Percentiles rank a stretch among this genome's conserved stretches.
phyloP scores from a whole-genome alignment of 2,113 vertebrate genomes.

The Galbula dea region DNA sequence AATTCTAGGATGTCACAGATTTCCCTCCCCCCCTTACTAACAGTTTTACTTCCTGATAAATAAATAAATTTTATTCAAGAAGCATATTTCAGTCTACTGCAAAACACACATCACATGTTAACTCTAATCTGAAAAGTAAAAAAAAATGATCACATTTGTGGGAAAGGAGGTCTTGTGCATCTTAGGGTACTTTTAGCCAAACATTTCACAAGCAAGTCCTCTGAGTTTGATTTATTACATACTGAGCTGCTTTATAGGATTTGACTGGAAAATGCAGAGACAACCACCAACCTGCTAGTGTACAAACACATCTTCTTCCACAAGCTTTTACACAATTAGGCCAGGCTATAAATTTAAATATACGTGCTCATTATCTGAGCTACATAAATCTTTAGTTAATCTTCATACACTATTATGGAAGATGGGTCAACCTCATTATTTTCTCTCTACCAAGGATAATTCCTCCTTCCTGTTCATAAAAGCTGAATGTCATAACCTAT shows the following conservation, averaged over 20 bases:
- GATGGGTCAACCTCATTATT: conserved; percentile 52
- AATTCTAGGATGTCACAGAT: not conserved
- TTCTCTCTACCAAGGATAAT: conserved; percentile 19
- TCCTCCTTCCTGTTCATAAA: conserved; percentile 32
- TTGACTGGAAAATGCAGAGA: not conserved
- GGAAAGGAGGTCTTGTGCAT: not conserved
- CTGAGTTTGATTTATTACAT: not conserved
- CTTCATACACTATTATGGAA: not conserved
- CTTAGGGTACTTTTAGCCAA: not conserved
- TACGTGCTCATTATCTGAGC: conserved; percentile 25
- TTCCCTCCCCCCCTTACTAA: not conserved
- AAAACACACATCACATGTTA: not conserved
- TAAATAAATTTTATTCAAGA: not conserved
- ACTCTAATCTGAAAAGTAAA: not conserved
- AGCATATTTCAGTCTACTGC: accelerated
- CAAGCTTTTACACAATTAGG: conserved; percentile 5
- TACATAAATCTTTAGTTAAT: conserved; percentile 36
- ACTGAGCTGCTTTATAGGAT: not conserved
- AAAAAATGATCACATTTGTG: not conserved
- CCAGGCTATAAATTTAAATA: conserved; percentile 11
- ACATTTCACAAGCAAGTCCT: not conserved
- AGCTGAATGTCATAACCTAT: conserved; percentile 21
- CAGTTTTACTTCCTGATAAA: not conserved
- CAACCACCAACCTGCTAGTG: not conserved
- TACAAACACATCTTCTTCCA: not conserved